Conservation (phyloP, 2,113 vertebrate genomes). For the Myrmecophaga tridactyla region DNA sequence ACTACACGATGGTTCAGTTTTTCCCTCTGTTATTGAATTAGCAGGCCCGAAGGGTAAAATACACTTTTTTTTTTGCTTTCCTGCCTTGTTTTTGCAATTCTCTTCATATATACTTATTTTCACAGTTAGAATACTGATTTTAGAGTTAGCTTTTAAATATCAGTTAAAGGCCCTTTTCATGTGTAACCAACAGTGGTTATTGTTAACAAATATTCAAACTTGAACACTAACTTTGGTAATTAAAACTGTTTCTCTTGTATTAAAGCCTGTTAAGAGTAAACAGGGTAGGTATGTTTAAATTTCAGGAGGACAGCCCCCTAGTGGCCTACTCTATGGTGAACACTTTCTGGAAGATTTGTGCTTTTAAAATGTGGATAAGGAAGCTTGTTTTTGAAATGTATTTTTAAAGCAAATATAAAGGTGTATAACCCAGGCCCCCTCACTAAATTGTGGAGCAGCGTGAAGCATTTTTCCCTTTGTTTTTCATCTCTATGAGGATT, state of each 20-base stretch:
- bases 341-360: background rate
- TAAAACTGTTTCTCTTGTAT: background rate
- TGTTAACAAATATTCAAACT: background rate
- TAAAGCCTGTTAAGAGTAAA: background rate
- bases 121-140: background rate
- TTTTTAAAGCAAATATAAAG: background rate
- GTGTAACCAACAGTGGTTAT: background rate
- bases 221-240: background rate
- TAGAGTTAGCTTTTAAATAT: background rate
- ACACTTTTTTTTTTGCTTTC: background rate
- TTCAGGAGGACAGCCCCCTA: constrained; percentile 7
- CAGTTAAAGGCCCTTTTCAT: background rate
- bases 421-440: background rate
- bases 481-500: constrained; percentile 18
- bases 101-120: background rate
- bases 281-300: background rate
- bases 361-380: background rate
- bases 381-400: background rate
- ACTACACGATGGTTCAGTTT: background rate
- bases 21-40: background rate
- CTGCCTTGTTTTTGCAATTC: background rate
- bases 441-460: background rate
- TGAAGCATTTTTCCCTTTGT: background rate
- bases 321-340: background rate
- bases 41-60: background rate